phyloP scores from a whole-genome alignment of 2,797 vertebrate species.

The Limnodromus scolopaceus region DNA sequence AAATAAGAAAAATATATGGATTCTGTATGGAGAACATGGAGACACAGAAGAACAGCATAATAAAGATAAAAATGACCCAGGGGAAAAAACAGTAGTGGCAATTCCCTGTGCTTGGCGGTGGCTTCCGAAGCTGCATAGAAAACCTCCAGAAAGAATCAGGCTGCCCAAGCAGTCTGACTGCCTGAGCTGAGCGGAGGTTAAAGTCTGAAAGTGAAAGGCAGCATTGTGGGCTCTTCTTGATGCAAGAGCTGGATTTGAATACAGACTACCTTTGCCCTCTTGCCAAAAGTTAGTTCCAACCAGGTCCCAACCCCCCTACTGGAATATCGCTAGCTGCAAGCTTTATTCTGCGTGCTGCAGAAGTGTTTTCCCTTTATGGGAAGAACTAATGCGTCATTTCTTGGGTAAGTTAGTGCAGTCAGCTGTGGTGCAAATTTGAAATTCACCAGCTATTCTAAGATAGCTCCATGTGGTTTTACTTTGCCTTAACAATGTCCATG shows the following conservation, averaged over 20 bases:
- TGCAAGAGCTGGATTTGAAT: background rate
- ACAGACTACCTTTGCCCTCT: background rate
- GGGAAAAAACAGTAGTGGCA: background rate
- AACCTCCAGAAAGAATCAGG: background rate
- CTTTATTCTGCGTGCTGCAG: rapidly evolving
- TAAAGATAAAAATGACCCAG: background rate
- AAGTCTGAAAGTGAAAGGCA: background rate
- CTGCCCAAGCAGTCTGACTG: background rate
- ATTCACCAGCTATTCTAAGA: background rate
- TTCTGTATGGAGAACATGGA: background rate
- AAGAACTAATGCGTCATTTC: background rate
- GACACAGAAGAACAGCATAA: background rate
- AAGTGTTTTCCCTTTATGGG: background rate
- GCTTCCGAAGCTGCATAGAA: background rate
- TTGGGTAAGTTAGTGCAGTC: background rate
- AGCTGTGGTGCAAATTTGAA: background rate
- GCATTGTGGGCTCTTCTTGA: background rate
- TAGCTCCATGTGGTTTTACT: background rate
- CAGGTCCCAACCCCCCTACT: background rate
- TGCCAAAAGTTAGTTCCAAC: background rate
- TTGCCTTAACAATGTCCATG: background rate
- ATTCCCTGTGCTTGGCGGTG: background rate
- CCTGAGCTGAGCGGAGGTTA: background rate
- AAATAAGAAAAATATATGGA: background rate
- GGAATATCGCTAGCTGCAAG: background rate